Evolutionary conservation across 2,797 vertebrate species (phyloP), one percentile per base, ranked within the genome.

Genomic region (Xerus rutilus): DNA sequence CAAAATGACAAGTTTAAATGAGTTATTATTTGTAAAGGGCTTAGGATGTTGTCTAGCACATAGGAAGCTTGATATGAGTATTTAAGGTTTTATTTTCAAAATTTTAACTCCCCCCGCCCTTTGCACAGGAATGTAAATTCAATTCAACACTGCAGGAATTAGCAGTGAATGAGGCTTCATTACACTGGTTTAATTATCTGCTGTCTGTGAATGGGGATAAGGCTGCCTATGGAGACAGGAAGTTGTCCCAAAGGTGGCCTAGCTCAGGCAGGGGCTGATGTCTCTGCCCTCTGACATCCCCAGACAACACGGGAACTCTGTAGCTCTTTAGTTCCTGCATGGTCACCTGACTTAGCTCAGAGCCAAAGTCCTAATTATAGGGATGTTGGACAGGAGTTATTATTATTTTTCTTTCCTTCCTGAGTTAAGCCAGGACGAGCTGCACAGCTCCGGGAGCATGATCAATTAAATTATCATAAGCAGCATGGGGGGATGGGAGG

Each of bases 391-490:
- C 88, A 65, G 95, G 62, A 93, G 73, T 93, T 95, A 69, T 96
- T 97, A 21, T 94, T 95, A 39, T 90, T 82, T 70, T 81, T 47
- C 54, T 89, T 77, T 93, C 86, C 43, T 90, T 62, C 70, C 52
- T 86, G 93, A 98, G 93, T 97, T 97, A 97, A 97, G 96, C 98
- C 97, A 93, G 94, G 97, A 97, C 81, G 93, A 94, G 92, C 91
- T 95, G 92, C 94, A 47, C 17, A 86, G 92, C 83, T 52, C 76
- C 6, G 35, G 62, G 69, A 81, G 92, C 52, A 74, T 5, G 84
- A 97, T 97, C 97, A 96, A 97, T 98, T 97, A 97, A 98, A 98
- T 97, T 95, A 98, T 96, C 97, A 91, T 96, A 97, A 97, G 86
- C 97, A 97, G 97, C 84, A 94, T 3, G 39, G 76, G 65, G 69